Evolutionary conservation across 2,113 vertebrate species (phyloP), one percentile per base, ranked within the genome.

Genomic region (Myotis yumanensis): DNA sequence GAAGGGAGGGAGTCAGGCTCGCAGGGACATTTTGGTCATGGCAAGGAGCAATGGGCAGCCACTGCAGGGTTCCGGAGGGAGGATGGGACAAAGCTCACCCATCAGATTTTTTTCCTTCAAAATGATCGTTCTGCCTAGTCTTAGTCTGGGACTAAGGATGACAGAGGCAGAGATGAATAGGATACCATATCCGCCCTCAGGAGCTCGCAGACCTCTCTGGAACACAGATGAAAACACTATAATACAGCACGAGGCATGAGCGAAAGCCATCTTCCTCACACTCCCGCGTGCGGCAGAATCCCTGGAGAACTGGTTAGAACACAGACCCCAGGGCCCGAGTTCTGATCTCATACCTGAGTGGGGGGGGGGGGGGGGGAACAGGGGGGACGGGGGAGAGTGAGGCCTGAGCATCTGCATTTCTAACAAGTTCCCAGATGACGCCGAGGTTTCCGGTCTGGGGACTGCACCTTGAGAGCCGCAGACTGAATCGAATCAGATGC

Each of bases 231-330:
- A 48, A 59, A 69, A 69, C 59, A 86, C 23, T 11, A 20, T 22
- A 25, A 6, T 12, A 35, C 2, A 37, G 46, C n/a, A 30, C 0
- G 1, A 43, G 7, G 1, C 15, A 0, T 3, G 22, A 37, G 23
- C n/a, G 0, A 12, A 81, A 23, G n/a, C 54, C 43, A 1, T 46
- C 57, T 32, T 72, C 80, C 18, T 57, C 80, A 40, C 8, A 16
- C 76, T 43, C 43, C 0, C 4, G 12, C 0, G 0, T 25, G 72
- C 71, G 2, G 14, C 48, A 5, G 18, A 25, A 85, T 18, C 32
- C 62, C 15, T 10, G 30, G 69, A 43, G 62, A 9, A 12, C 73
- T 54, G 51, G 25, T 48, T 40, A 48, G 43, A 46, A 46, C 28
- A 48, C 14, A 17, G 40, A 25, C 17, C 0, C 0, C 43, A 8